Percentiles rank a stretch among this genome's conserved stretches.
Evolutionary conservation across 2,113 vertebrate species (phyloP).

Genomic region (Ibidorhyncha struthersii): DNA sequence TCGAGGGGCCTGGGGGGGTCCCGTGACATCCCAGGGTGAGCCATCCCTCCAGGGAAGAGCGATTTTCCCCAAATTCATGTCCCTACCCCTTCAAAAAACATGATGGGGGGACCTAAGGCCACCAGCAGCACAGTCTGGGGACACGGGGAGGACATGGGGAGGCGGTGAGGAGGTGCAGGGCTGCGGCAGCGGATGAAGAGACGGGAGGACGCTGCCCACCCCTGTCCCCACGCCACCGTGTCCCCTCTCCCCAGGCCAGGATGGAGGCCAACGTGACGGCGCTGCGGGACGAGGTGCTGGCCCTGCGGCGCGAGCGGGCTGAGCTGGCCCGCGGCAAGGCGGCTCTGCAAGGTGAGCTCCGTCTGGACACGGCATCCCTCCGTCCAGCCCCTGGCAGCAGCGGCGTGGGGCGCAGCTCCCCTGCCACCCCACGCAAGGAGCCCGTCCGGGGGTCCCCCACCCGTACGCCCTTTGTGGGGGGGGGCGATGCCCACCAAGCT

Average conservation of each 20-base stretch:
- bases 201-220: accelerated
- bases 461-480: accelerated
- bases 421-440: accelerated
- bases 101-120: accelerated
- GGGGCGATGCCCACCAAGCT: accelerated
- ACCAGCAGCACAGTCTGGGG: neutral
- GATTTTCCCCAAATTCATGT: neutral
- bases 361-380: neutral
- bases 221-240: neutral
- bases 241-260: neutral
- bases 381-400: neutral
- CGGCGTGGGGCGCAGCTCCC: too few species aligned
- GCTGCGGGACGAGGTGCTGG: neutral
- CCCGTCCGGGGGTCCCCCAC: neutral
- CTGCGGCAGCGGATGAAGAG: neutral
- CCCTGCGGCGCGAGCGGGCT: neutral
- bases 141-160: accelerated
- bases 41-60: too few species aligned
- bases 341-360: neutral
- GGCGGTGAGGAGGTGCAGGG: neutral
- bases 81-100: accelerated
- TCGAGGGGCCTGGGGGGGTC: neutral
- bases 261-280: neutral
- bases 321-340: neutral
- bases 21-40: accelerated